Evolutionary conservation across 1,140 invertebrate species (phyloP).

Genomic region (Campoletis sonorensis): DNA sequence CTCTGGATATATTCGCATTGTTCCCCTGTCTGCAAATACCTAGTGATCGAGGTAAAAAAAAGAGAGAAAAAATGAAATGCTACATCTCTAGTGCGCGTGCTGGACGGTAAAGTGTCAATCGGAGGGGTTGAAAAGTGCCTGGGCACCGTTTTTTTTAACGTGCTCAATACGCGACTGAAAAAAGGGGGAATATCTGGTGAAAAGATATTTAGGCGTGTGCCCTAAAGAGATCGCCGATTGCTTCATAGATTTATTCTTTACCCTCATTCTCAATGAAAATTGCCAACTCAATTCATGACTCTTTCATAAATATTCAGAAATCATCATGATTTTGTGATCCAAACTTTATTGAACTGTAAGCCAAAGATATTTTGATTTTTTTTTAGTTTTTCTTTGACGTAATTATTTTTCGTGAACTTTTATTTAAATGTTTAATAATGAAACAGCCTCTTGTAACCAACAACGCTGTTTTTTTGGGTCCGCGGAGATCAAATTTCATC

Average conservation of each 20-base stretch:
- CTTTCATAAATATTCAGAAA: not conserved
- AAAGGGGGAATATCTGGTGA: conserved; percentile 18
- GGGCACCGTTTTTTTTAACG: conserved; percentile 21
- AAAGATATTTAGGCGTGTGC: conserved; percentile 29
- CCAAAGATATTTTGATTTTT: not conserved
- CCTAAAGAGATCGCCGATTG: not conserved
- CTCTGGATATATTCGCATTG: conserved; percentile 49
- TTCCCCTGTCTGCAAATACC: conserved; percentile 50
- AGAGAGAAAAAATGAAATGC: conserved; percentile 41
- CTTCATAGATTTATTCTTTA: not conserved
- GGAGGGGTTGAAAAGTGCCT: conserved; percentile 38
- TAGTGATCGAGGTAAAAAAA: conserved; percentile 46
- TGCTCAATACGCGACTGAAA: not conserved
- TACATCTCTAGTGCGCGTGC: conserved; percentile 38
- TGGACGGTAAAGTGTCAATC: conserved; percentile 48
- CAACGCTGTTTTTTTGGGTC: too few relatives aligned
- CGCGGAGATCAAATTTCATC: too few relatives aligned
- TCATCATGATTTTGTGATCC: not conserved
- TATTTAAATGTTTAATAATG: too few relatives aligned
- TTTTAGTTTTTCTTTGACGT: not conserved
- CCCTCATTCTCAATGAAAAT: not conserved
- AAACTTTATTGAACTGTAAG: not conserved
- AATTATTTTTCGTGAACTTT: too few relatives aligned
- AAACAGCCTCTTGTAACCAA: too few relatives aligned
- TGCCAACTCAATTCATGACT: not conserved